Evolutionary conservation across 2,888 invertebrate genomes (phyloP), one percentile per base, ranked within the genome.

Genomic region (Tenthredo amoena): DNA sequence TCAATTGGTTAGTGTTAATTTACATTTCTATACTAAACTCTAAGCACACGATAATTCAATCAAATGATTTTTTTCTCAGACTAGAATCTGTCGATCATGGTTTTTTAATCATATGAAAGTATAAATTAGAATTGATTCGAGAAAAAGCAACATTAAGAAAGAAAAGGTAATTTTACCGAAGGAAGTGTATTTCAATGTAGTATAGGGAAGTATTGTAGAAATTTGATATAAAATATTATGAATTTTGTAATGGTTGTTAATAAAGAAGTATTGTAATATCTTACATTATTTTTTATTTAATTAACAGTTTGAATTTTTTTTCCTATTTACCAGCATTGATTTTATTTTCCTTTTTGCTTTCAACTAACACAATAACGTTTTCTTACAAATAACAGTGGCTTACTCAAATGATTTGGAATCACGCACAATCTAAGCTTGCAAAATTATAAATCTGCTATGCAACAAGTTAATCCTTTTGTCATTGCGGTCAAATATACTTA

Each of bases 201-300:
- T 50, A 47, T 83, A 83, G 83, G 21, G 83, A 83, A 68, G 68
- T 83, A 83, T 71, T 83, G 68, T 83, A 83, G 83, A 68, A 68
- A 65, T 83, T 83, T 31, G 83, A 83, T 83, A 83, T 83, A 47
- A 62, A 83, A 71, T 83, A 82, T 83, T 83, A 83, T 68, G 83
- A 83, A 83, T 83, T 83, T 83, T 83, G 83, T 83, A 83, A 83
- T 68, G 65, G 71, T 65, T 83, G 83, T 83, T 83, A 83, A 83
- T 83, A 83, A 83, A 83, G 83, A 83, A 83, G 65, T 83, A 83
- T 83, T 68, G 62, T 83, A 65, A 71, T 68, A 68, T 83, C 83
- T 83, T 58, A 83, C 10, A 83, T 83, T 81, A 81, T 81, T 81
- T 65, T 83, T 83, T 62, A 83, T 83, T 83, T 83, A 43, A 68